These are phyloP conservation scores for Colletes gigas DNA, from an alignment of 1,140 invertebrate genomes.

Conservation along the genomic window DNA sequence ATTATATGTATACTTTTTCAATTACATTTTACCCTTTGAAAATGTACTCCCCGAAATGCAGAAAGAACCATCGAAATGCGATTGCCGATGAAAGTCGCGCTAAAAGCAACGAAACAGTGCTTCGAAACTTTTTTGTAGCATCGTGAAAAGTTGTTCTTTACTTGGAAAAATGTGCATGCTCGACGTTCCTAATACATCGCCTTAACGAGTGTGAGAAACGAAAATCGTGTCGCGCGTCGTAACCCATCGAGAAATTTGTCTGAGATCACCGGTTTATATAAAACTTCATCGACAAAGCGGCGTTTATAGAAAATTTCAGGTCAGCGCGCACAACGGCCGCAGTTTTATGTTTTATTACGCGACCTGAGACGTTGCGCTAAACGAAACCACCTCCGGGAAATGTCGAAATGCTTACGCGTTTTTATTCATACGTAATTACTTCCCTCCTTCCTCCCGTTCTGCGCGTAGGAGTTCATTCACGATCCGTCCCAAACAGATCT, in stretches of 20 bases:
- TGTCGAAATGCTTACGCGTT: conserved; percentile 12
- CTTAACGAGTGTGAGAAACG: not conserved
- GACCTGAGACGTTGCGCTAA: conserved; percentile 1
- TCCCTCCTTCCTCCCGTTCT: not conserved
- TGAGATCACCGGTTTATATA: conserved; percentile 36
- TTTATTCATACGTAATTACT: conserved; percentile 22
- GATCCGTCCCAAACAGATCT: not conserved
- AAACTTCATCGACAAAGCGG: conserved; percentile 34
- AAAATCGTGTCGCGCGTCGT: not conserved
- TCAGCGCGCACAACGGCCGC: conserved; percentile 32
- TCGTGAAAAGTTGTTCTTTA: not conserved
- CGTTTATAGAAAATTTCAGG: conserved; percentile 30
- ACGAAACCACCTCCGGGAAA: conserved; percentile 5
- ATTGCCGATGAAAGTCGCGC: too few species aligned
- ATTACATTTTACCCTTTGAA: not conserved
- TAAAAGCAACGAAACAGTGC: not conserved
- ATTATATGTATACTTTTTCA: too few species aligned
- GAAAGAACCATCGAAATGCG: too few species aligned
- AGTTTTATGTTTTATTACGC: conserved; percentile 12
- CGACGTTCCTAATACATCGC: not conserved
- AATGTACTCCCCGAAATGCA: not conserved
- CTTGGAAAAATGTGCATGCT: too few species aligned
- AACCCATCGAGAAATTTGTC: conserved; percentile 22
- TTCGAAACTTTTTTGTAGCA: not conserved
- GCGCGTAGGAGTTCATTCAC: not conserved